These are phyloP conservation scores for Drosophila bocqueti DNA, from an alignment of 1,140 invertebrate species.

Conservation along the genomic window DNA sequence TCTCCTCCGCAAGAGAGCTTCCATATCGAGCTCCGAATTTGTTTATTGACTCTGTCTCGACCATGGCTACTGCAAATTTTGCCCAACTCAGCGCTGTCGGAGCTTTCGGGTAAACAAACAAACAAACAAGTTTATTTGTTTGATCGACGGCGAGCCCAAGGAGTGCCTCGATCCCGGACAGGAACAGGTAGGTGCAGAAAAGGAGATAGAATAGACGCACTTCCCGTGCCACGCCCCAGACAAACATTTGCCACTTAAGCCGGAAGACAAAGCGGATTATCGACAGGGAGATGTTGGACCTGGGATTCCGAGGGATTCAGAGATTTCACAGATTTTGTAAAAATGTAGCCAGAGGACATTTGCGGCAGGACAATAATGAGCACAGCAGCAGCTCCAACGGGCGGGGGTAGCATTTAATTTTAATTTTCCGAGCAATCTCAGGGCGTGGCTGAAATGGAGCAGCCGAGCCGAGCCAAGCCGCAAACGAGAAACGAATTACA, in stretches of 20 bases:
- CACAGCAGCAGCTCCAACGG: neutral
- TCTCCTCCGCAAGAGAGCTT: neutral
- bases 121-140: constrained; percentile 74
- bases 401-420: constrained; percentile 48
- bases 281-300: constrained; percentile 12
- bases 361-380: neutral
- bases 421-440: constrained; percentile 29
- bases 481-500: constrained; percentile 44
- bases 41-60: constrained; percentile 49
- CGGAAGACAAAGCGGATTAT: constrained; percentile 68
- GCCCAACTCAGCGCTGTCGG: constrained; percentile 30
- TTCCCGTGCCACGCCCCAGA: constrained; percentile 77
- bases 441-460: constrained; percentile 73
- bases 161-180: constrained; percentile 6
- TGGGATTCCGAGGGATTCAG: constrained; percentile 9
- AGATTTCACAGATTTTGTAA: constrained; percentile 66
- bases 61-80: constrained; percentile 39
- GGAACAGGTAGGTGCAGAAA: constrained; percentile 26
- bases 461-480: constrained; percentile 38
- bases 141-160: neutral
- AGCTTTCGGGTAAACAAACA: constrained; percentile 51
- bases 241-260: constrained; percentile 68
- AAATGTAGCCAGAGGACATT: constrained; percentile 69
- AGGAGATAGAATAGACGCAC: constrained; percentile 39
- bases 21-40: constrained; percentile 16